Evolutionary conservation across 1,140 invertebrate genomes (phyloP), one percentile per base, ranked within the genome.

Genomic region (Thrips palmi): DNA sequence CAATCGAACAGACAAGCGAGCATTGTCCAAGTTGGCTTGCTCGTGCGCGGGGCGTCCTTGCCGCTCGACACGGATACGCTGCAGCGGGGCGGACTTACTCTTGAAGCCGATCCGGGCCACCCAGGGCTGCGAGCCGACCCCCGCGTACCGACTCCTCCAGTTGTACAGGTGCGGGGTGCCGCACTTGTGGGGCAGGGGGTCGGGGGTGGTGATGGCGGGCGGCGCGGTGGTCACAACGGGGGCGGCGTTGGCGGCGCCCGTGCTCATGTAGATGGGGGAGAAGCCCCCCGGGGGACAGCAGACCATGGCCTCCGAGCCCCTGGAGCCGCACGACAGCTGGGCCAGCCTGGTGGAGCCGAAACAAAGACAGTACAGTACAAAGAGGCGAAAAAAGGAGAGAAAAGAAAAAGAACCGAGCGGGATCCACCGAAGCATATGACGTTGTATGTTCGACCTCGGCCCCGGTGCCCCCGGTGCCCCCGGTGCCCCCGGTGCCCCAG

Each of bases 51-150:
- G n/a, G n/a, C n/a, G n/a, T n/a, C n/a, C n/a, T n/a, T n/a, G n/a
- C n/a, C n/a, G n/a, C n/a, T n/a, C n/a, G n/a, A n/a, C n/a, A n/a
- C n/a, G n/a, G n/a, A n/a, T n/a, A n/a, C n/a, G n/a, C n/a, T 33
- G 34, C 18, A 39, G 10, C 3, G 11, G 33, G 18, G 12, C 6
- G 4, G 30, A 34, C 55, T 56, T 56, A 75, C 73, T 67, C 49
- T 64, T 68, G 43, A 75, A 76, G 14, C 71, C 72, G 28, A 77
- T 59, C 37, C 74, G 57, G 0, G 63, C 72, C 0, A 71, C 64
- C 62, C 70, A 77, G 0, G 74, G 74, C 53, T 71, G 70, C 4
- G 68, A 59, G 0, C 74, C 74, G 3, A 76, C 50, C n/a, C 70
- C 70, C 18, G 60, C 59, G 44, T 73, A 72, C 36, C 64, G 63